These are phyloP conservation scores for Caenorhabditis japonica DNA, from an alignment of 2,888 invertebrate species.

Conservation along the genomic window DNA sequence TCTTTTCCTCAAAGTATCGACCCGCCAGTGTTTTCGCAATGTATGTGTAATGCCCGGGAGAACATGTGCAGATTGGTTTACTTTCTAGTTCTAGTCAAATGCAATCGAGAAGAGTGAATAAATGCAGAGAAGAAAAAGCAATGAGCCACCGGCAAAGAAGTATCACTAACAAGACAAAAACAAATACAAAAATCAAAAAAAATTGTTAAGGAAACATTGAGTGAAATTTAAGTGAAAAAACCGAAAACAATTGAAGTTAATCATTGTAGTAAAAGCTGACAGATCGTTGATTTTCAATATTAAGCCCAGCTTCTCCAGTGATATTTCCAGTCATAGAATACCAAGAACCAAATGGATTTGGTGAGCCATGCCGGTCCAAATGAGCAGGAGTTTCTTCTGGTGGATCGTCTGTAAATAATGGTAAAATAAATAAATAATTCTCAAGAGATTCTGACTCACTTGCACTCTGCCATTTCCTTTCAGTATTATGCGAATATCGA, in stretches of 20 bases:
- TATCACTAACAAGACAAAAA: background rate
- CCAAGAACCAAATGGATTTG: slow-evolving; percentile 65
- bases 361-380: slow-evolving; percentile 53
- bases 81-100: slow-evolving; percentile 10
- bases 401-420: slow-evolving; percentile 48
- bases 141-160: slow-evolving; percentile 12
- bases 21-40: background rate
- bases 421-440: background rate
- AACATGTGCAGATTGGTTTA: background rate
- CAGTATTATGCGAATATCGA: slow-evolving; percentile 59
- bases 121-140: background rate
- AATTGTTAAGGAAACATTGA: too few species aligned
- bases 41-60: slow-evolving; percentile 4
- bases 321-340: slow-evolving; percentile 63
- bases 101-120: slow-evolving; percentile 3
- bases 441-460: slow-evolving; percentile 20
- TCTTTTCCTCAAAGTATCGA: too few species aligned
- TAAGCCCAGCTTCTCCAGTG: slow-evolving; percentile 62
- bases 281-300: slow-evolving; percentile 58
- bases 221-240: background rate
- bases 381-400: slow-evolving; percentile 40
- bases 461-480: slow-evolving; percentile 67
- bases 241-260: background rate
- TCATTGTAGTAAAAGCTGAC: slow-evolving; percentile 60
- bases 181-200: too few species aligned